A percentile compares a stretch with the other conserved stretches of the same genome.
Evolutionary conservation across 2,888 invertebrate genomes (phyloP).

Genomic region (Cactoblastis cactorum): DNA sequence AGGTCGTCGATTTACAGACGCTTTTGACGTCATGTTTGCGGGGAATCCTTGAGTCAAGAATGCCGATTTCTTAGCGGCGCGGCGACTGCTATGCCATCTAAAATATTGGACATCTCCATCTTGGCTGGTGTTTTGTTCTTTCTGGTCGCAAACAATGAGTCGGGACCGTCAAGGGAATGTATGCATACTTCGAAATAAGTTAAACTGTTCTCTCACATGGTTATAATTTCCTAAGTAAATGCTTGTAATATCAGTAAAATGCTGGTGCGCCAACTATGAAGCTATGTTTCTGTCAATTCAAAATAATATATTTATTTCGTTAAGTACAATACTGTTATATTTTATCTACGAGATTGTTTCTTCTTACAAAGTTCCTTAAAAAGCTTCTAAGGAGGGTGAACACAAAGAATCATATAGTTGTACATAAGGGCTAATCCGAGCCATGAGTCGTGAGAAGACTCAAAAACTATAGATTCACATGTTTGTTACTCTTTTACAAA

Average conservation of each 20-base stretch:
- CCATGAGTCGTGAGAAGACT: too few relatives aligned
- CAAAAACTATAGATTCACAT: too few relatives aligned
- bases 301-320: not conserved
- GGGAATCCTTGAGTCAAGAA: constrained; percentile 66
- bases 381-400: too few relatives aligned
- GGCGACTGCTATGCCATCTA: constrained; percentile 78
- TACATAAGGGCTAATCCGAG: too few relatives aligned
- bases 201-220: constrained; percentile 53
- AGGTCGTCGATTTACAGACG: constrained; percentile 43
- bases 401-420: too few relatives aligned
- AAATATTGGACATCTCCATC: constrained; percentile 80
- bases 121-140: constrained; percentile 72
- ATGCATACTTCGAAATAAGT: constrained; percentile 70
- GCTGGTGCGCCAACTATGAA: not conserved
- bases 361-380: too few relatives aligned
- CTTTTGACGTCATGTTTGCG: constrained; percentile 32
- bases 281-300: not conserved
- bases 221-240: constrained; percentile 34
- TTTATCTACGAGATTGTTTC: too few relatives aligned
- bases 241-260: constrained; percentile 18
- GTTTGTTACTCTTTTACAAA: too few relatives aligned
- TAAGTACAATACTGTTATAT: too few relatives aligned
- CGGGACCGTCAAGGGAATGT: constrained; percentile 73
- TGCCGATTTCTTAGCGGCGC: constrained; percentile 74
- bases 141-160: constrained; percentile 73